Conservation (phyloP, 2,888 invertebrate species). For the Noctua janthe region DNA sequence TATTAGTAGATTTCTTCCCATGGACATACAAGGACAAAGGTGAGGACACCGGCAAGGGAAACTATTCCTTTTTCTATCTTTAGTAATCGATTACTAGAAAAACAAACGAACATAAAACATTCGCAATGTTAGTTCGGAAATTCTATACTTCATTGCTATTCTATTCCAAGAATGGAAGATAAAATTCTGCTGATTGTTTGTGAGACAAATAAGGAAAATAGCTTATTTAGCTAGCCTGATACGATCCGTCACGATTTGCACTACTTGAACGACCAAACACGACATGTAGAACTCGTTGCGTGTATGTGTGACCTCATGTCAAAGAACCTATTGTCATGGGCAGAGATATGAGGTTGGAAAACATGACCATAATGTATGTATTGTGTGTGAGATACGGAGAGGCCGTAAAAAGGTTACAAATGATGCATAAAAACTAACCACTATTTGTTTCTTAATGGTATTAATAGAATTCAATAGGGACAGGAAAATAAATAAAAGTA, state of each 20-base stretch:
- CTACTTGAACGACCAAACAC: slow-evolving; percentile 43
- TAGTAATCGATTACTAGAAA: not conserved
- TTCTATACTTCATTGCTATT: slow-evolving; percentile 1
- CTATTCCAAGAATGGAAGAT: slow-evolving; percentile 16
- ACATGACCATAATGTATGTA: slow-evolving; percentile 51
- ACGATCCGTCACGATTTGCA: slow-evolving; percentile 57
- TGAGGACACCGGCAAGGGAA: not conserved
- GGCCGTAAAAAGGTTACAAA: slow-evolving; percentile 44
- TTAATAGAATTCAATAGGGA: slow-evolving; percentile 11
- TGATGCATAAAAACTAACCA: slow-evolving; percentile 18
- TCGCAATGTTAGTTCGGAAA: not conserved
- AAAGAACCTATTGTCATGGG: slow-evolving; percentile 55
- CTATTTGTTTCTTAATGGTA: slow-evolving; percentile 21
- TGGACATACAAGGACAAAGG: not conserved
- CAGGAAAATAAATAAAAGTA: not conserved
- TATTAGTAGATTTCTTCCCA: not conserved
- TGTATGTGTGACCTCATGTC: slow-evolving; percentile 49
- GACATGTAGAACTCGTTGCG: slow-evolving; percentile 14
- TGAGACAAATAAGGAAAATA: slow-evolving; percentile 53
- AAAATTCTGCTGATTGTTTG: slow-evolving; percentile 9
- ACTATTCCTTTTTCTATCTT: not conserved
- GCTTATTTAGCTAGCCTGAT: slow-evolving; percentile 51
- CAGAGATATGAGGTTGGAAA: slow-evolving; percentile 48
- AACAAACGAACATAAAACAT: not conserved
- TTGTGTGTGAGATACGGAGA: slow-evolving; percentile 47